Conservation (phyloP, 2,797 vertebrate genomes). For the Tolypeutes matacus region DNA sequence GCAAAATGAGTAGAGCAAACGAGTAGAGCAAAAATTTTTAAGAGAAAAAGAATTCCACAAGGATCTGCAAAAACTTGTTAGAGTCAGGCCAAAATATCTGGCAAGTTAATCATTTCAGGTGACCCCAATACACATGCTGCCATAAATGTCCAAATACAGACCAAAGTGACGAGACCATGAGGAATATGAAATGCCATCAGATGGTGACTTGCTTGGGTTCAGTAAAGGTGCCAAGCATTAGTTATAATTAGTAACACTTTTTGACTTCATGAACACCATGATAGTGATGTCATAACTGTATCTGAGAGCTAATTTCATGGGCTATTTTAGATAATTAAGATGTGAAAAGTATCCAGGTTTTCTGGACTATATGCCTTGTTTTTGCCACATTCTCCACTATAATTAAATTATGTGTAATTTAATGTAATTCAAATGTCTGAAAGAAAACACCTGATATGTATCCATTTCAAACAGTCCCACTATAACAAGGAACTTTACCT, state of each 20-base stretch:
- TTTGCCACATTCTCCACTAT: background rate
- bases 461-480: background rate
- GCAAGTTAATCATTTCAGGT: background rate
- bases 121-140: background rate
- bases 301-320: background rate
- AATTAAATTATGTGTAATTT: background rate
- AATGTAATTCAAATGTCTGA: slow-evolving; percentile 2
- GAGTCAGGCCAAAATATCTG: background rate
- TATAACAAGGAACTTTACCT: background rate
- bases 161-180: too few relatives aligned
- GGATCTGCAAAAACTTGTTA: background rate
- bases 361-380: background rate
- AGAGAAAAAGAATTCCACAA: background rate
- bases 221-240: background rate
- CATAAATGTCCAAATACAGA: background rate
- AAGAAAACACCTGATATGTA: background rate
- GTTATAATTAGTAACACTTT: background rate
- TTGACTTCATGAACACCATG: background rate
- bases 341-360: background rate
- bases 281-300: background rate
- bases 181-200: background rate
- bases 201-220: too few relatives aligned
- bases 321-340: background rate
- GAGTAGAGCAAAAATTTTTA: background rate
- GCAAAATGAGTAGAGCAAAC: background rate